Evolutionary conservation across 2,797 vertebrate species (phyloP).

Genomic region (Pagetopsis macropterus): DNA sequence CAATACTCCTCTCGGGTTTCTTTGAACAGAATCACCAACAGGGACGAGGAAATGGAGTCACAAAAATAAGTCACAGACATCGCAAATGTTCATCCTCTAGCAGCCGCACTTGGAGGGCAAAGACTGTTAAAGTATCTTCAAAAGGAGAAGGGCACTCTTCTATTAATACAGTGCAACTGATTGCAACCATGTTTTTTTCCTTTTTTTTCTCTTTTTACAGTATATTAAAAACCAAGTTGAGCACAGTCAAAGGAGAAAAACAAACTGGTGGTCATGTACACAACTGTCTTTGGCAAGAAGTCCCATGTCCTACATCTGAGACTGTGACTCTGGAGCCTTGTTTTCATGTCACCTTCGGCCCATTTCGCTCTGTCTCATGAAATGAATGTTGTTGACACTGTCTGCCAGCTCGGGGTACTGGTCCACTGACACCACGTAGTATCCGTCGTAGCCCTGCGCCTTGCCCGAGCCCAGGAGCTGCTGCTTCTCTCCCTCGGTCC

Average conservation of each 20-base stretch:
- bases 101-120: slow-evolving; percentile 82
- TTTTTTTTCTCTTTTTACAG: slow-evolving; percentile 67
- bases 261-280: slow-evolving; percentile 90
- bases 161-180: slow-evolving; percentile 90
- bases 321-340: slow-evolving; percentile 60
- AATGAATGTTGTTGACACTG: slow-evolving; percentile 97
- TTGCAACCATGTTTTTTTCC: slow-evolving; percentile 78
- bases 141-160: slow-evolving; percentile 84
- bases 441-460: slow-evolving; percentile 96
- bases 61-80: slow-evolving; percentile 87
- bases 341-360: slow-evolving; percentile 98
- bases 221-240: slow-evolving; percentile 85
- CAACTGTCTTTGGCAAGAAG: slow-evolving; percentile 99
- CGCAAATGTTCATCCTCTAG: slow-evolving; percentile 79
- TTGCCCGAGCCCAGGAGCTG: slow-evolving; percentile 92
- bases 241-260: slow-evolving; percentile 70
- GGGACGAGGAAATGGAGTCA: slow-evolving; percentile 79
- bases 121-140: slow-evolving; percentile 85
- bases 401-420: slow-evolving; percentile 98
- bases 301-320: slow-evolving; percentile 80
- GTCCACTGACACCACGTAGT: slow-evolving; percentile 95
- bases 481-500: slow-evolving; percentile 97
- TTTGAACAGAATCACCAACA: slow-evolving; percentile 82
- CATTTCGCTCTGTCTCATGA: slow-evolving; percentile 99
- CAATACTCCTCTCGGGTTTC: slow-evolving; percentile 76